Evolutionary conservation across 1,140 invertebrate species (phyloP), one percentile per base, ranked within the genome.

Genomic region (Asobara japonica): DNA sequence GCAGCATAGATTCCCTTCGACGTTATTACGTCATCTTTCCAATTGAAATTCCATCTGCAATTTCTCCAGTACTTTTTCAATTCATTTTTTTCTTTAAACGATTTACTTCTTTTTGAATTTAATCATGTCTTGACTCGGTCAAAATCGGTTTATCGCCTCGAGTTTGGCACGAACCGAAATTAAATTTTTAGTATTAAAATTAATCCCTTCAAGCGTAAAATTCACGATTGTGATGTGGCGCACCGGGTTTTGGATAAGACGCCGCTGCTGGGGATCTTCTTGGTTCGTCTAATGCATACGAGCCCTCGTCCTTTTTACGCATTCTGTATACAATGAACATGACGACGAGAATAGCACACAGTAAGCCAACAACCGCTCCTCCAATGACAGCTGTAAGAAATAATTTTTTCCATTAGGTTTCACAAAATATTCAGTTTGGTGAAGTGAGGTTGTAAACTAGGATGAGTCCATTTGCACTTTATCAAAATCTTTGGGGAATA

Each of bases 261-360:
- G 96, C 96, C 71, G 93, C 92, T 60, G 95, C 95, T 45, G 96
- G 95, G 76, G 95, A 96, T 85, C 96, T 91, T 87, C 97, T 97
- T 16, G 96, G 96, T 88, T 99, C 98, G 82, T 99, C 98, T 72
- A 99, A 89, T 5, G 97, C 94, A 85, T 99, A 99, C 74, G 96
- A 98, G 13, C 98, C 98, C 87, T 99, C 98, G 86, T 99, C 98
- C 91, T 99, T 99, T 91, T 99, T 99, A 85, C 97, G 92, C 97
- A 99, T 99, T 83, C 98, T 93, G 88, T 99, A 99, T 5, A 98
- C 97, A 82, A 99, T 97, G 89, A 99, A 99, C 97, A 99, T 99
- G 56, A 99, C 96, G 73, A 99, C 94, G 60, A 99, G 90, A 86
- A 99, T 98, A 80, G 98, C 97, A 88, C 97, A 98, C 20, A 99